phyloP scores from a whole-genome alignment of 1,140 invertebrate genomes.

The Psix sp. region DNA sequence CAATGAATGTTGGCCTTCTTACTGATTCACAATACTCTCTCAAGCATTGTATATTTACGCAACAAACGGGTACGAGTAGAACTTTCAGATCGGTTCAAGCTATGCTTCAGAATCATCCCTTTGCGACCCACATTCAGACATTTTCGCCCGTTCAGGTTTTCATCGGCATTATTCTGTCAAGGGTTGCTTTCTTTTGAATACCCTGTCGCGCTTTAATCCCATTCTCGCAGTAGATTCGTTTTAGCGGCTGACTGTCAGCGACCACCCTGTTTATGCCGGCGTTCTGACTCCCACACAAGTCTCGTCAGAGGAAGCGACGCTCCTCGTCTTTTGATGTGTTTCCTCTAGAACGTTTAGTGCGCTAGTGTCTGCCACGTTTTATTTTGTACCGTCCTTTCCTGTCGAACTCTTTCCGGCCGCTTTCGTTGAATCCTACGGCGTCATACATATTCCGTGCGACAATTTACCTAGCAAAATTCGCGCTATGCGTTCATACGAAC shows the following conservation, averaged over 20 bases:
- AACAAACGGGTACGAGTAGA: conserved; percentile 29
- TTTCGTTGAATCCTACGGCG: conserved; percentile 19
- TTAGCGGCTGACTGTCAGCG: conserved; percentile 59
- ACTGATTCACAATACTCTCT: conserved; percentile 35
- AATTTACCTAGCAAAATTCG: conserved; percentile 54
- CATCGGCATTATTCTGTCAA: conserved; percentile 74
- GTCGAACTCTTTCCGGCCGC: conserved; percentile 15
- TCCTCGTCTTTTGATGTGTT: conserved; percentile 38
- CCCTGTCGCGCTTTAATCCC: conserved; percentile 65
- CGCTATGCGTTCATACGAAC: conserved; percentile 31
- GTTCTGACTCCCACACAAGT: conserved; percentile 65
- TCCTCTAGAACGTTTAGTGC: conserved; percentile 33
- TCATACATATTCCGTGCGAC: conserved; percentile 48
- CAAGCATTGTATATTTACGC: conserved; percentile 28
- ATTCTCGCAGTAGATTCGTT: conserved; percentile 63
- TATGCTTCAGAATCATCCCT: conserved; percentile 32
- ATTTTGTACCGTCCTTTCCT: conserved; percentile 16
- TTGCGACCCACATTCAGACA: conserved; percentile 62
- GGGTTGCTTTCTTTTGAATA: conserved; percentile 67
- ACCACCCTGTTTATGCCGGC: conserved; percentile 65
- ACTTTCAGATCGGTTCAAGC: conserved; percentile 30
- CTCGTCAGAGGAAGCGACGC: conserved; percentile 16
- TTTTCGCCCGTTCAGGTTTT: conserved; percentile 61
- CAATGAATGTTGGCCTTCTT: too few species aligned
- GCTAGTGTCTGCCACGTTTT: conserved; percentile 19